A percentile compares a stretch with the other conserved stretches of the same genome.
Conservation (phyloP, 2,113 vertebrate genomes). For the Morone saxatilis region DNA sequence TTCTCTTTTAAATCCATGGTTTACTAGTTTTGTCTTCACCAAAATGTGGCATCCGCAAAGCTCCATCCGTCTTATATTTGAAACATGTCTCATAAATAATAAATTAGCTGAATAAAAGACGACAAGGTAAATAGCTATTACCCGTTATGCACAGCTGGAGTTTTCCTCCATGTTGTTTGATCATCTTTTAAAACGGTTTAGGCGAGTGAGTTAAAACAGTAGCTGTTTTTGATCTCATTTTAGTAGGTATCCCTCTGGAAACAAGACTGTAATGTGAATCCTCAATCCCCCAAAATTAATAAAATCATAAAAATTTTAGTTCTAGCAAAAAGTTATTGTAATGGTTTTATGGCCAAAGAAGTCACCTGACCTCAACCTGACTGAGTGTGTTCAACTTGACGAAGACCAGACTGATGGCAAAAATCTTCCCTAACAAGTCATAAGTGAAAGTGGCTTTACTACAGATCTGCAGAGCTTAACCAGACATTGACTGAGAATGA, state of each 20-base stretch:
- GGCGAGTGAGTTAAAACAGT: neutral
- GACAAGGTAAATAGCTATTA: neutral
- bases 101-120: neutral
- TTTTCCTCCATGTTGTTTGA: neutral
- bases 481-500: neutral
- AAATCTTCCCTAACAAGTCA: neutral
- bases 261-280: neutral
- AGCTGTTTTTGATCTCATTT: neutral
- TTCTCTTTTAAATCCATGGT: neutral
- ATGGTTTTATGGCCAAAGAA: neutral
- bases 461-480: neutral
- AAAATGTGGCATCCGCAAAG: neutral
- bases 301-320: neutral
- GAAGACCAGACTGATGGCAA: no score
- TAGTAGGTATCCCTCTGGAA: neutral
- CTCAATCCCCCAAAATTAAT: neutral
- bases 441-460: neutral
- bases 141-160: neutral
- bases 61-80: neutral
- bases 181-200: neutral
- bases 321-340: neutral
- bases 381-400: neutral
- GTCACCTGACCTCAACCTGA: neutral
- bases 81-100: constrained; percentile 1
- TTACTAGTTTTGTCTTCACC: neutral